Evolutionary conservation across 2,797 vertebrate species (phyloP).

Genomic region (Danio aesculapii): DNA sequence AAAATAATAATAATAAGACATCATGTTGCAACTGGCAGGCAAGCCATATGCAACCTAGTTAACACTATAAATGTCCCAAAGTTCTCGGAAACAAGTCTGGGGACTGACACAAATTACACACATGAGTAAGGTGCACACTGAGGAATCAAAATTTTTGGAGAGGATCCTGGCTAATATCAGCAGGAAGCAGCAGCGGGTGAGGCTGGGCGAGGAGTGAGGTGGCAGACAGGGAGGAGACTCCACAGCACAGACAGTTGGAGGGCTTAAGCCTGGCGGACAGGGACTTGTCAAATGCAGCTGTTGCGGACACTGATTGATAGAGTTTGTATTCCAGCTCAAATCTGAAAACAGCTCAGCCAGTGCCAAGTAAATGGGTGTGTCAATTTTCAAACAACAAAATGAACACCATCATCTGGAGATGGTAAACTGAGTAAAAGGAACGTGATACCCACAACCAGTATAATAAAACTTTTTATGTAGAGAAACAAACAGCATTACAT

Average conservation of each 20-base stretch:
- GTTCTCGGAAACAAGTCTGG: slow-evolving; percentile 40
- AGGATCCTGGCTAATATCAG: slow-evolving; percentile 63
- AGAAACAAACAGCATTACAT: background rate
- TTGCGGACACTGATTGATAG: slow-evolving; percentile 93
- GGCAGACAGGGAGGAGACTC: slow-evolving; percentile 85
- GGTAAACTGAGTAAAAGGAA: slow-evolving; percentile 1
- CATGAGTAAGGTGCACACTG: slow-evolving; percentile 53
- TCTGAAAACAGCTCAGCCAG: slow-evolving; percentile 54
- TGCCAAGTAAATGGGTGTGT: slow-evolving; percentile 53
- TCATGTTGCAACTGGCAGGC: slow-evolving; percentile 8
- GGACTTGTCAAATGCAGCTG: slow-evolving; percentile 97
- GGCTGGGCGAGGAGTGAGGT: slow-evolving; percentile 64
- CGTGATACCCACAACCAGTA: background rate
- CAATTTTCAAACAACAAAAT: slow-evolving; percentile 47
- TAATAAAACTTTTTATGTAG: background rate
- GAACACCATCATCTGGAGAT: slow-evolving; percentile 28
- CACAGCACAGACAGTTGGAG: slow-evolving; percentile 87
- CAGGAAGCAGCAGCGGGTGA: slow-evolving; percentile 63
- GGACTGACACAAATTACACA: slow-evolving; percentile 75
- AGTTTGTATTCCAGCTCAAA: slow-evolving; percentile 89
- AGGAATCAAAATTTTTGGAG: slow-evolving; percentile 62
- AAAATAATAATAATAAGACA: no score
- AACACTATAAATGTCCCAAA: slow-evolving; percentile 40
- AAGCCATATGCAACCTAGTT: slow-evolving; percentile 18
- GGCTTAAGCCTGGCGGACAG: slow-evolving; percentile 93